These are phyloP conservation scores for Drosophila nr. perissopoda DNA, from an alignment of 2,888 invertebrate genomes.

Conservation along the genomic window DNA sequence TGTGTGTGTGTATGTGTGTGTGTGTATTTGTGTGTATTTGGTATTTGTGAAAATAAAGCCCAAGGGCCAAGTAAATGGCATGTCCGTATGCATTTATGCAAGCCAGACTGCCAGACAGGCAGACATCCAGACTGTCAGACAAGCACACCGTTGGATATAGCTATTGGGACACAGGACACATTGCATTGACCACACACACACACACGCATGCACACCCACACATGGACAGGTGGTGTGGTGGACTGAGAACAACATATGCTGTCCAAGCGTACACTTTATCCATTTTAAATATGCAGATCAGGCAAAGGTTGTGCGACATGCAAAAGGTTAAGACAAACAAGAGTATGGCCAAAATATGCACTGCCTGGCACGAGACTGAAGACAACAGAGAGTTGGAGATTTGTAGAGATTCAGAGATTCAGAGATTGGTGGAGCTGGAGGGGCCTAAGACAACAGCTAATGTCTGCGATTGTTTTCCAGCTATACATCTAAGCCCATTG, in stretches of 20 bases:
- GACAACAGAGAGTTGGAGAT: background rate
- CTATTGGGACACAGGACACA: slow-evolving; percentile 31
- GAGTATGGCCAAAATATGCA: slow-evolving; percentile 50
- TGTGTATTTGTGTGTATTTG: slow-evolving; percentile 40
- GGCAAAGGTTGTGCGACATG: slow-evolving; percentile 57
- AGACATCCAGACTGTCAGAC: slow-evolving; percentile 10
- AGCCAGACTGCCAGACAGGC: slow-evolving; percentile 30
- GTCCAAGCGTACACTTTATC: slow-evolving; percentile 50
- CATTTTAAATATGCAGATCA: slow-evolving; percentile 73
- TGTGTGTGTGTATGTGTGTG: slow-evolving; percentile 16
- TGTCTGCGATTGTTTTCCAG: slow-evolving; percentile 39
- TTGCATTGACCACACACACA: slow-evolving; percentile 34
- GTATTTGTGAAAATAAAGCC: slow-evolving; percentile 62
- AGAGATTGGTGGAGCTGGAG: background rate
- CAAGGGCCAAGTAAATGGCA: slow-evolving; percentile 54
- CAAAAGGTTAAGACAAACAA: slow-evolving; percentile 62
- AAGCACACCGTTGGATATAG: slow-evolving; percentile 25
- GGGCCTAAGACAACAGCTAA: slow-evolving; percentile 24
- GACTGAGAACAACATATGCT: slow-evolving; percentile 40
- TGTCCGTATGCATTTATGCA: slow-evolving; percentile 55
- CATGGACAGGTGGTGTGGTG: slow-evolving; percentile 32
- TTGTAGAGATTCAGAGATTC: background rate
- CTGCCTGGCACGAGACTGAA: slow-evolving; percentile 3
- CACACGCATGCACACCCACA: slow-evolving; percentile 12
- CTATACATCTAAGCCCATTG: slow-evolving; percentile 35